Conservation (phyloP, 2,888 invertebrate genomes). For the Stenichneumon culpator region DNA sequence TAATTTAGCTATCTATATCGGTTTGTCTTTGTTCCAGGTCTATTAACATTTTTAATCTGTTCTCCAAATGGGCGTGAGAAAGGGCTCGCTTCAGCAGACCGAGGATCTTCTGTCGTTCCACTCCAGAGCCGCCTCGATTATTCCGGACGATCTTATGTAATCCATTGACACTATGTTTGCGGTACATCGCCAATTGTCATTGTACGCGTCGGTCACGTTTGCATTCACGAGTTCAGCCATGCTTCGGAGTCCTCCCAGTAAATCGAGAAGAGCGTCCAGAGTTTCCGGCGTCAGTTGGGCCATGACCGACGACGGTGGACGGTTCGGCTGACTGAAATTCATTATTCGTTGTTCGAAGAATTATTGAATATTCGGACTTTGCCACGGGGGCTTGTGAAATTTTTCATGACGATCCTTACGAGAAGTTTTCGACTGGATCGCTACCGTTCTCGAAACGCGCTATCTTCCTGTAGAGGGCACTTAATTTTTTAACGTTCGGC, state of each 20-base stretch:
- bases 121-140: slow-evolving; percentile 86
- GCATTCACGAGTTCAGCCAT: slow-evolving; percentile 90
- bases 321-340: slow-evolving; percentile 1
- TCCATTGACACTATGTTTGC: slow-evolving; percentile 92
- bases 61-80: neutral
- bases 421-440: slow-evolving; percentile 3
- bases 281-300: slow-evolving; percentile 90
- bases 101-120: slow-evolving; percentile 77
- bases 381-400: neutral
- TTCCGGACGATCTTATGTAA: slow-evolving; percentile 90
- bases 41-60: neutral
- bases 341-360: neutral
- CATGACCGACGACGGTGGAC: slow-evolving; percentile 88
- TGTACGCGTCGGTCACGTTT: slow-evolving; percentile 89
- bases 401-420: neutral
- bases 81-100: slow-evolving; percentile 62
- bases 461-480: slow-evolving; percentile 86
- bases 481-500: slow-evolving; percentile 88
- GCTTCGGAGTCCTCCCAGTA: slow-evolving; percentile 88
- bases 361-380: neutral
- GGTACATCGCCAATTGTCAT: slow-evolving; percentile 88
- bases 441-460: slow-evolving; percentile 61
- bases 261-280: slow-evolving; percentile 88
- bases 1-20: neutral
- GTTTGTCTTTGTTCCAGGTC: neutral